Evolutionary conservation across 1,140 invertebrate genomes (phyloP).

Genomic region (Diploscapter pachys): DNA sequence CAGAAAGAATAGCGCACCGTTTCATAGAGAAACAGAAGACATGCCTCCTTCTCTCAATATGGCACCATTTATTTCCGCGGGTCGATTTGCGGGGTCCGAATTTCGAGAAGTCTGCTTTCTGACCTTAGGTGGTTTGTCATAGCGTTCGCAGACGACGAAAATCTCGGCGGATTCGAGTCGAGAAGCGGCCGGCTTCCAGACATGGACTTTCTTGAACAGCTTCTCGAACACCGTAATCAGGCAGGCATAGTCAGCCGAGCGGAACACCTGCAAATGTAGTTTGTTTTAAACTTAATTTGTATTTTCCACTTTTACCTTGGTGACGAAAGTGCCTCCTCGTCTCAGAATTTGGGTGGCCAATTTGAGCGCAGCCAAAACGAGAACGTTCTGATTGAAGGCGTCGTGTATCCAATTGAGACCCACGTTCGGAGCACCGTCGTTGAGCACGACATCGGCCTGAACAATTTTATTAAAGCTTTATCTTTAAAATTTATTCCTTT

Average conservation of each 20-base stretch:
- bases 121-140: conserved; percentile 79
- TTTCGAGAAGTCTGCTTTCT: neutral
- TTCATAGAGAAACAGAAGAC: too few relatives aligned
- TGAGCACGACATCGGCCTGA: conserved; percentile 86
- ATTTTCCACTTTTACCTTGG: conserved; percentile 68
- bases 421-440: conserved; percentile 98
- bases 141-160: conserved; percentile 94
- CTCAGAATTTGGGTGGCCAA: conserved; percentile 83
- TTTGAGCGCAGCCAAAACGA: conserved; percentile 80
- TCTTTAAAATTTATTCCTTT: neutral
- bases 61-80: too few relatives aligned
- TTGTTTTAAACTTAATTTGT: too few relatives aligned
- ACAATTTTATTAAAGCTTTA: conserved; percentile 13
- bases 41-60: too few relatives aligned
- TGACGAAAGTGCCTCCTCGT: conserved; percentile 92
- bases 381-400: conserved; percentile 81
- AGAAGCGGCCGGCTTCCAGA: conserved; percentile 96
- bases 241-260: conserved; percentile 94
- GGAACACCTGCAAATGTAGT: conserved; percentile 70
- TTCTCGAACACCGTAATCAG: conserved; percentile 93
- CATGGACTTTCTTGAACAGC: conserved; percentile 83
- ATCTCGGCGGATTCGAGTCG: conserved; percentile 98
- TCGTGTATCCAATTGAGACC: conserved; percentile 96
- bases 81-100: neutral
- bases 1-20: neutral